Percentiles rank a stretch among this genome's conserved stretches.
These are phyloP conservation scores for Dynastes hyllus DNA, from an alignment of 2,888 invertebrate species.

Conservation along the genomic window DNA sequence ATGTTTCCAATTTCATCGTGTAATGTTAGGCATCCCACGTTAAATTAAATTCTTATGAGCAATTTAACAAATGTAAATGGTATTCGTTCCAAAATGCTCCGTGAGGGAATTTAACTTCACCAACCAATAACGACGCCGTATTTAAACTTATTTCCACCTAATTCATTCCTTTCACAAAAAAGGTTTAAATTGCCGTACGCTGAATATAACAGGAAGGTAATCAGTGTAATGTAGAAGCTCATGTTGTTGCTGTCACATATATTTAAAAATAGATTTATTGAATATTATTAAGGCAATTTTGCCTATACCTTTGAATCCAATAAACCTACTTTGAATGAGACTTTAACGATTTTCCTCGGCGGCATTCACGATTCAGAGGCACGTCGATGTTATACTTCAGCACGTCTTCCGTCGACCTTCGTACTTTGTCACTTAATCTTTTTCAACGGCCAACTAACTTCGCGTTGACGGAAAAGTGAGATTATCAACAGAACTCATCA, in stretches of 20 bases:
- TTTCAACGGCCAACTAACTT: background rate
- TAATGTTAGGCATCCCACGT: background rate
- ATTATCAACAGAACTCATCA: constrained; percentile 1
- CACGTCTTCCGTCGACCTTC: constrained; percentile 18
- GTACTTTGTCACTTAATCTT: constrained; percentile 3
- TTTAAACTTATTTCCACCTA: background rate
- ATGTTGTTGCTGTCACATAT: too few relatives aligned
- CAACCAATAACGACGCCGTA: background rate
- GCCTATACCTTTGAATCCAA: background rate
- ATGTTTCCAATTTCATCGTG: constrained; percentile 7
- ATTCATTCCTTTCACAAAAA: background rate
- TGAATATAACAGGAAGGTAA: too few relatives aligned
- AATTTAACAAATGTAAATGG: constrained; percentile 20
- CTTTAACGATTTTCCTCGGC: constrained; percentile 20
- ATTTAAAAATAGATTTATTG: constrained; percentile 21
- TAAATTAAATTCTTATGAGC: constrained; percentile 25
- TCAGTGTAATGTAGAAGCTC: too few relatives aligned
- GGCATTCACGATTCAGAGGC: background rate
- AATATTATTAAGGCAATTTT: background rate
- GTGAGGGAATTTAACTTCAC: background rate
- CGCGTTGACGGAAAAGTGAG: constrained; percentile 18
- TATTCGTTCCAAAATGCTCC: background rate
- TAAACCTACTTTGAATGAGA: background rate
- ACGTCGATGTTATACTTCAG: background rate
- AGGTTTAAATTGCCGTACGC: too few relatives aligned